Evolutionary conservation across 1,140 invertebrate genomes (phyloP).

Genomic region (Marisa cornuarietis): DNA sequence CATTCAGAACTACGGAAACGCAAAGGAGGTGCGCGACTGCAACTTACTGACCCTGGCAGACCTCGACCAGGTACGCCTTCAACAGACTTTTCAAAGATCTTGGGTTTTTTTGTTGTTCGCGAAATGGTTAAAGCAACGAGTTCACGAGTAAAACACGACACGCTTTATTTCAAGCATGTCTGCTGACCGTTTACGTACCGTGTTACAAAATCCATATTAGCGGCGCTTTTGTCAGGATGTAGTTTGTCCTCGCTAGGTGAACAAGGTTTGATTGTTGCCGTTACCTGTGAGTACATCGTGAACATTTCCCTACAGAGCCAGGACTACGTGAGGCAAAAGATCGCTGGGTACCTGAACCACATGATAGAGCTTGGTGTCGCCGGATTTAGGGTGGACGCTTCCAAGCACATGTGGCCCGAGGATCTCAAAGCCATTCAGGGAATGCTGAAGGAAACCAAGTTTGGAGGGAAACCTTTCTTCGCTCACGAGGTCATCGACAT

Average conservation of each 20-base stretch:
- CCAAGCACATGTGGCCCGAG: conserved; percentile 59
- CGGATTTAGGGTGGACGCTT: conserved; percentile 69
- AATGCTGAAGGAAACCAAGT: conserved; percentile 48
- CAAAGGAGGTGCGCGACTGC: conserved; percentile 73
- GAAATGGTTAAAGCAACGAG: too few species aligned
- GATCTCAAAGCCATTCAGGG: conserved; percentile 76
- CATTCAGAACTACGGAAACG: conserved; percentile 61
- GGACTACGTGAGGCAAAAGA: conserved; percentile 75
- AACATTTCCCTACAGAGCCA: conserved; percentile 66
- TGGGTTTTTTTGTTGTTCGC: too few species aligned
- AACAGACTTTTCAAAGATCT: conserved; percentile 38
- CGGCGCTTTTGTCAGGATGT: too few species aligned
- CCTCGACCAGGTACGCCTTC: conserved; percentile 71
- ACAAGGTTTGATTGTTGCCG: too few species aligned
- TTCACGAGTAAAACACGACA: too few species aligned
- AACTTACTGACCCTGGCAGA: conserved; percentile 78
- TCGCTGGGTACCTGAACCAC: conserved; percentile 72
- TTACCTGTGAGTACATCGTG: too few species aligned
- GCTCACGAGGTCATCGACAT: conserved; percentile 85
- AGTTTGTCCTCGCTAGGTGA: too few species aligned
- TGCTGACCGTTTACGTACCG: too few species aligned
- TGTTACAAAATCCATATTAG: too few species aligned
- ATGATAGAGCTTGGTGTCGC: conserved; percentile 81
- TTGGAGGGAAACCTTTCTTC: conserved; percentile 68
- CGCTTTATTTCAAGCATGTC: too few species aligned